phyloP scores from a whole-genome alignment of 2,113 vertebrate genomes.

The Cheilinus undulatus region DNA sequence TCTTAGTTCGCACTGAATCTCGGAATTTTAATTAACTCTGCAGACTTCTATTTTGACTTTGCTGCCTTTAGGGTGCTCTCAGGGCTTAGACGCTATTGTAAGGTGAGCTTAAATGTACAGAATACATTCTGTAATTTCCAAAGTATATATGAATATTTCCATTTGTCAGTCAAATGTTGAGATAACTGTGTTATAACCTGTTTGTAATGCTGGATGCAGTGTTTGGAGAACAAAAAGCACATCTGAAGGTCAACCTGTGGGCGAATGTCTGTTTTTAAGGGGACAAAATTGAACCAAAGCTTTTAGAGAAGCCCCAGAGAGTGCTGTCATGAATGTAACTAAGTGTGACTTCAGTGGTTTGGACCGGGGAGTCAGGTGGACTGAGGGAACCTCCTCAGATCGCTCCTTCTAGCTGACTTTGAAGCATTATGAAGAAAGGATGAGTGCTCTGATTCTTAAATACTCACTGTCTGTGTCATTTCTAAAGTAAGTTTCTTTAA shows the following conservation, averaged over 20 bases:
- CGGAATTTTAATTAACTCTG: slow-evolving; percentile 35
- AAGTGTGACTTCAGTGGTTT: not conserved
- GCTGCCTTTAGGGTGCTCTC: slow-evolving; percentile 5
- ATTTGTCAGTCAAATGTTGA: slow-evolving; percentile 11
- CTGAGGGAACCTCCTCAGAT: not conserved
- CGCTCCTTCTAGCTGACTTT: not conserved
- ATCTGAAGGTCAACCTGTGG: slow-evolving; percentile 32
- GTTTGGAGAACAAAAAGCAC: slow-evolving; percentile 3
- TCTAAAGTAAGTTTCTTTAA: too few species aligned
- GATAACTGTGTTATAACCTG: slow-evolving; percentile 34
- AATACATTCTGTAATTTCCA: slow-evolving; percentile 18
- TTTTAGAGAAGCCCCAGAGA: slow-evolving; percentile 16
- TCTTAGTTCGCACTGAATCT: slow-evolving; percentile 8
- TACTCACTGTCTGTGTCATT: too few species aligned
- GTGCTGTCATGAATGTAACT: not conserved
- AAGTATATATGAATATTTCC: not conserved
- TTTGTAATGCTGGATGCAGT: slow-evolving; percentile 18
- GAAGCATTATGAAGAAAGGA: not conserved
- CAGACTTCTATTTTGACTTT: slow-evolving; percentile 24
- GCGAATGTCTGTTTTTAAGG: slow-evolving; percentile 6
- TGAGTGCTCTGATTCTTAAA: too few species aligned
- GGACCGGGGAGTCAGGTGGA: not conserved
- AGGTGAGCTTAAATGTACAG: not conserved
- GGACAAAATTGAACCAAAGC: slow-evolving; percentile 2
- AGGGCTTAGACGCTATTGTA: slow-evolving; percentile 3